phyloP scores from a whole-genome alignment of 23 tunicate species.

The Styela plicata region DNA sequence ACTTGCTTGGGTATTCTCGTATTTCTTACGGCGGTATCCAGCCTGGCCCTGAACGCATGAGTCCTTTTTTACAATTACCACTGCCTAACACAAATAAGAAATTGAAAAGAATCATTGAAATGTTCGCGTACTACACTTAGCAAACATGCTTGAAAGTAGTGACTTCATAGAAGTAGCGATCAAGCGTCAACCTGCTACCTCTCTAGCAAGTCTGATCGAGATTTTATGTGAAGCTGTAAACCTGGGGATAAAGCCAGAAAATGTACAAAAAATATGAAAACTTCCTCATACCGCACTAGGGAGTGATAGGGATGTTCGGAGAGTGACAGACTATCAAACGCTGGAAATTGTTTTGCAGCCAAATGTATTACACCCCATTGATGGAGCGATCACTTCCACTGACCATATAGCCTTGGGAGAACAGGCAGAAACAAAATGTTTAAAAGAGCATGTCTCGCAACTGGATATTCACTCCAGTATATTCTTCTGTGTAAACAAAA shows the following conservation, averaged over 20 bases:
- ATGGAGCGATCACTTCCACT: constrained; percentile 7
- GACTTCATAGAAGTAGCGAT: constrained; percentile 22
- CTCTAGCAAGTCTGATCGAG: not conserved
- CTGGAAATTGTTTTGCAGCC: constrained; percentile 31
- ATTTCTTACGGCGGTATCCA: no score
- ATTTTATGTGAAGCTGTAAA: not conserved
- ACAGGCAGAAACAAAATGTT: constrained; percentile 2
- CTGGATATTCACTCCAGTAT: constrained; percentile 69
- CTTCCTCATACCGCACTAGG: constrained; percentile 37
- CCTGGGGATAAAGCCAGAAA: constrained; percentile 11
- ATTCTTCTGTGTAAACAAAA: constrained; percentile 63
- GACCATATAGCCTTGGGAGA: not conserved
- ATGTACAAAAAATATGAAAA: constrained; percentile 24
- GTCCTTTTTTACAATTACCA: no score
- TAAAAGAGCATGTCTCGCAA: constrained; percentile 27
- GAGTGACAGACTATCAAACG: constrained; percentile 56
- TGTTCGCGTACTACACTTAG: no score
- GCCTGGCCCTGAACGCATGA: no score
- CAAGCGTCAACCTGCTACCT: constrained; percentile 14
- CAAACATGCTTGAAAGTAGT: not conserved
- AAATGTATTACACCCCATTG: not conserved
- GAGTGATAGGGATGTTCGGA: constrained; percentile 26
- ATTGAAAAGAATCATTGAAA: no score
- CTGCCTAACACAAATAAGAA: no score
- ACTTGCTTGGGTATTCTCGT: no score